These are phyloP conservation scores for Dyspetes luteomarginatus DNA, from an alignment of 2,888 invertebrate species.

Conservation along the genomic window DNA sequence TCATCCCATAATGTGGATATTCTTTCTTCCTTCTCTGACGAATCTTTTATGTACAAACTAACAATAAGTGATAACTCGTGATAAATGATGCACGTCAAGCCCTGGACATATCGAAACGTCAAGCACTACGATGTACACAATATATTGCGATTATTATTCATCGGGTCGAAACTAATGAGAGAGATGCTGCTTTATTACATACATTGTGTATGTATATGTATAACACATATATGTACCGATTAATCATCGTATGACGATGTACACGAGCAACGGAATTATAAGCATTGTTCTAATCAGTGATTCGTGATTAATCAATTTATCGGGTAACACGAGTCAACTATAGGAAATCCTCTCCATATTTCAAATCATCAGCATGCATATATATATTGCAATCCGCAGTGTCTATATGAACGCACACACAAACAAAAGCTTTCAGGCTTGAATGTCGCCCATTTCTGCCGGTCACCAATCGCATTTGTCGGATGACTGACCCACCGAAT, in stretches of 20 bases:
- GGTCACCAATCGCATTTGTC: neutral
- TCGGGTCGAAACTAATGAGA: slow-evolving; percentile 9
- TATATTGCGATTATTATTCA: slow-evolving; percentile 32
- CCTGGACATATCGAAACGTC: slow-evolving; percentile 11
- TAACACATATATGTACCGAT: slow-evolving; percentile 9
- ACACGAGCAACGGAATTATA: slow-evolving; percentile 21
- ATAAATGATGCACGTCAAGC: slow-evolving; percentile 13
- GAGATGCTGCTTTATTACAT: slow-evolving; percentile 5
- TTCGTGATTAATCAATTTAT: slow-evolving; percentile 54
- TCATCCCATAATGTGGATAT: too few species aligned
- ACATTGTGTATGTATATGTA: neutral
- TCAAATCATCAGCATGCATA: neutral
- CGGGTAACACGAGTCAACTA: slow-evolving; percentile 8
- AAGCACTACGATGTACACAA: neutral
- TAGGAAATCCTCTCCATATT: slow-evolving; percentile 26
- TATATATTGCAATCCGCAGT: neutral
- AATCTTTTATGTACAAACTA: slow-evolving; percentile 31
- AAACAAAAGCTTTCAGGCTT: neutral
- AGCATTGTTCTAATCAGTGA: slow-evolving; percentile 41
- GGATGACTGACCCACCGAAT: slow-evolving; percentile 41
- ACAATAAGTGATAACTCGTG: slow-evolving; percentile 16
- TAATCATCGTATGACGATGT: slow-evolving; percentile 47
- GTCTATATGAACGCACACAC: neutral
- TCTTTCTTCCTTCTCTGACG: neutral
- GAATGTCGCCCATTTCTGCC: slow-evolving; percentile 16